Base-by-base conservation (phyloP, 2,113 vertebrate species). In the Spea bombifrons region DNA sequence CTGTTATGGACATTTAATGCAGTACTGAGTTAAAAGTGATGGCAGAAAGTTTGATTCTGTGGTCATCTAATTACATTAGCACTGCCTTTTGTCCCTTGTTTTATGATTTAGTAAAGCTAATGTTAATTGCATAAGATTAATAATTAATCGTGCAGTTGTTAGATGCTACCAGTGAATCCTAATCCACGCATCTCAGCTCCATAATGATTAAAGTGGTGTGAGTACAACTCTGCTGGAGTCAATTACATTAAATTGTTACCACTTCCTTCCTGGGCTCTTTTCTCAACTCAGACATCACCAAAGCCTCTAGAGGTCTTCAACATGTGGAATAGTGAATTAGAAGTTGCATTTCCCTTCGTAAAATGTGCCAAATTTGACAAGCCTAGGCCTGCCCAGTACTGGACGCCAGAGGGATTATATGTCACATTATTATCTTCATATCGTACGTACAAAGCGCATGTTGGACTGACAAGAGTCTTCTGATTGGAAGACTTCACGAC, bases 341-440 rank as follows among this genome's bases (percentile, higher is more conserved):
- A 50, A 5, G 3, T 3, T 70, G 61, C 65, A 16, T 44, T 9
- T n/a, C 85, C 85, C 84, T 76, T 85, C 80, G 75, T 75, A 82
- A 76, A 9, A 82, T 71, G 76, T 77, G 82, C 85, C 80, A 76
- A 61, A 61, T 78, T 70, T 13, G 84, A 82, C 93, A 80, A 89
- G 94, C 79, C 89, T 52, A 45, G 90, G 83, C 94, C 88, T 91
- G 95, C 85, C 88, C 75, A 16, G 15, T 1, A 73, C 47, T 53
- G 12, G 83, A 85, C 80, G 67, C 81, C 48, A 73, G 84, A 73
- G 55, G 64, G 0, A 5, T 67, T 15, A 73, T 81, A 82, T 83
- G 75, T 52, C 59, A n/a, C 81, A 80, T 75, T 67, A 63, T 66
- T 84, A 84, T 70, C 74, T 80, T 76, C 81, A 46, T 82, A 74